Conservation (phyloP, 2,888 invertebrate species). For the Drosophila conformis region DNA sequence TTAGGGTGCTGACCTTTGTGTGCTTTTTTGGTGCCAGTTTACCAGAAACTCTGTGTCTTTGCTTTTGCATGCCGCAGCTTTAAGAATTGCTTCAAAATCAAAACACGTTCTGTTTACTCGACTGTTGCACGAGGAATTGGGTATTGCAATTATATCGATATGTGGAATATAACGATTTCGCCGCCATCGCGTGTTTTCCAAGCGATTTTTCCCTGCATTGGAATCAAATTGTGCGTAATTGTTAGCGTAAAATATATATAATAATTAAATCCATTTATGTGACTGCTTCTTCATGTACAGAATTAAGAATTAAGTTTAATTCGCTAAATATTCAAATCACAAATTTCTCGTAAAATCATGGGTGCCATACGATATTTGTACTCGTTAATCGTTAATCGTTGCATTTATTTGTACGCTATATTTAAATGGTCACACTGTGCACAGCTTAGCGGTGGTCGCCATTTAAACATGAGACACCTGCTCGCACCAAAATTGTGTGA, state of each 20-base stretch:
- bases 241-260: background rate
- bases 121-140: constrained; percentile 23
- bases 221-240: background rate
- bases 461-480: constrained; percentile 8
- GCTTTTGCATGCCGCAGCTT: constrained; percentile 36
- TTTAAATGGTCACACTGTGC: constrained; percentile 16
- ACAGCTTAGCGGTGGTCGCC: constrained; percentile 14
- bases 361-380: background rate
- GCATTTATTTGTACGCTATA: background rate
- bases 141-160: constrained; percentile 20
- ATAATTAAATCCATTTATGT: background rate
- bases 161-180: background rate
- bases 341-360: background rate
- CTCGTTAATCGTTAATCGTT: background rate
- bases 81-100: constrained; percentile 21
- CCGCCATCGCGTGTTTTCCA: background rate
- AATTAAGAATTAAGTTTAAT: background rate
- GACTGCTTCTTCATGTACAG: background rate
- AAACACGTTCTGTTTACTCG: constrained; percentile 39
- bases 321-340: background rate
- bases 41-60: constrained; percentile 26
- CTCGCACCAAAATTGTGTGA: no score
- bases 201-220: background rate
- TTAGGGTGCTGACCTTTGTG: constrained; percentile 11
- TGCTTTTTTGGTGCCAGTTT: constrained; percentile 15